These are phyloP conservation scores for Phaonia tiefii DNA, from an alignment of 2,888 invertebrate genomes.

Conservation along the genomic window DNA sequence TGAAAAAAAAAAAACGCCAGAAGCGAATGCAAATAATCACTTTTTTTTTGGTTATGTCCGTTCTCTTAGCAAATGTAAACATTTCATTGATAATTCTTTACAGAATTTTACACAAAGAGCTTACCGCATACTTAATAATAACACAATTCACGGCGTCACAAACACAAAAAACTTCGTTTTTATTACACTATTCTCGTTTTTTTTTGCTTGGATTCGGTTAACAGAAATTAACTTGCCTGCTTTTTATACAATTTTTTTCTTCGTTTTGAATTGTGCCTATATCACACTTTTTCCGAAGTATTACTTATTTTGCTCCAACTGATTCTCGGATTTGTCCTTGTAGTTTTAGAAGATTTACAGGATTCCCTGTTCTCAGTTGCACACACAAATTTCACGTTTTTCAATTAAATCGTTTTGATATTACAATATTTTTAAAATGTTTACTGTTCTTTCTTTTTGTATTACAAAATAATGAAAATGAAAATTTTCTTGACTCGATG, in stretches of 20 bases:
- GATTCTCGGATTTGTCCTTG: too few species aligned
- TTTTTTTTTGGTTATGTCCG: constrained; percentile 63
- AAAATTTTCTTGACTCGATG: constrained; percentile 34
- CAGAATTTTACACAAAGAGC: constrained; percentile 13
- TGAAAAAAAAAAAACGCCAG: neutral
- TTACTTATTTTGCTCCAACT: too few species aligned
- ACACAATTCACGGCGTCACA: neutral
- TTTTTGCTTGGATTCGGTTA: neutral
- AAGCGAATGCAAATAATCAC: constrained; percentile 19
- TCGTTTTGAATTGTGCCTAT: too few species aligned
- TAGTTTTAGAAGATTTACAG: neutral
- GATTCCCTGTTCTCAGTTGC: constrained; percentile 3
- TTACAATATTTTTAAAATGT: constrained; percentile 28
- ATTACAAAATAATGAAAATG: constrained; percentile 59
- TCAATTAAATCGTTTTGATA: neutral
- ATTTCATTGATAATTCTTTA: constrained; percentile 5
- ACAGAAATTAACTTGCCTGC: neutral
- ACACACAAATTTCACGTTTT: neutral
- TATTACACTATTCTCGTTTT: neutral
- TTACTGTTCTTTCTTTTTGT: constrained; percentile 48
- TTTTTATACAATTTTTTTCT: neutral
- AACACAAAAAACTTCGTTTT: neutral
- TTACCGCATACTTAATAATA: constrained; percentile 22
- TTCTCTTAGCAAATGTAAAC: constrained; percentile 19
- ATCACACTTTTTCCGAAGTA: too few species aligned